Base-by-base conservation (phyloP, 2,797 vertebrate species). In the Myotis pilosus region DNA sequence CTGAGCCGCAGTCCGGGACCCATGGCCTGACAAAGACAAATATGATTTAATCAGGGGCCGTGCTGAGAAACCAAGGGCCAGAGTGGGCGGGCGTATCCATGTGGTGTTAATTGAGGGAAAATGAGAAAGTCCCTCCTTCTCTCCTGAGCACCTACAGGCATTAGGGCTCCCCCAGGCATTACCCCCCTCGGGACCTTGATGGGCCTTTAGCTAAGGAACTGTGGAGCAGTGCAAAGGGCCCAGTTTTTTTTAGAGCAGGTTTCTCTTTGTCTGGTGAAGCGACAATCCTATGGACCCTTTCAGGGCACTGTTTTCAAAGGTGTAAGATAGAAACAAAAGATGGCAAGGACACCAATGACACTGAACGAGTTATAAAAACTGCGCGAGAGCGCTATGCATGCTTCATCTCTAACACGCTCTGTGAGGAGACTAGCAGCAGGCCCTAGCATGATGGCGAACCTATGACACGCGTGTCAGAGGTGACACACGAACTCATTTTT, bases 81-180 rank as follows among this genome's bases (percentile, higher is more conserved):
- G 60, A 13, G 41, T 2, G 8, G 20, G 78, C 4, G 0, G 20
- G 69, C 8, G 1, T 28, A 62, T 10, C 71, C 80, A 30, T 3
- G 20, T 33, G 41, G 51, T 28, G 20, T 69, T 47, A 60, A 76
- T 4, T 60, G 80, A 89, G 30, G 28, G 28, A 69, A 89, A 76
- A 41, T 20, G 60, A 17, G 47, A n/a, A 33, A 22, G 33, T 53
- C 30, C 57, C 30, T 23, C 0, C 4, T 38, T 66, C 41, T 49
- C 41, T 76, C 23, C 68, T 8, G 53, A 81, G 68, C 3, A 0
- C 20, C 76, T 87, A 17, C 6, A 19, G 57, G 49, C n/a, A 68
- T 3, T 9, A 28, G 85, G 36, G 38, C 0, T 1, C 28, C 44
- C 4, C 3, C 4, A 2, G 5, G 6, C n/a, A 2, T 20, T 10